Base-by-base conservation (phyloP, 2,113 vertebrate genomes). In the Nannobrachium achirus region DNA sequence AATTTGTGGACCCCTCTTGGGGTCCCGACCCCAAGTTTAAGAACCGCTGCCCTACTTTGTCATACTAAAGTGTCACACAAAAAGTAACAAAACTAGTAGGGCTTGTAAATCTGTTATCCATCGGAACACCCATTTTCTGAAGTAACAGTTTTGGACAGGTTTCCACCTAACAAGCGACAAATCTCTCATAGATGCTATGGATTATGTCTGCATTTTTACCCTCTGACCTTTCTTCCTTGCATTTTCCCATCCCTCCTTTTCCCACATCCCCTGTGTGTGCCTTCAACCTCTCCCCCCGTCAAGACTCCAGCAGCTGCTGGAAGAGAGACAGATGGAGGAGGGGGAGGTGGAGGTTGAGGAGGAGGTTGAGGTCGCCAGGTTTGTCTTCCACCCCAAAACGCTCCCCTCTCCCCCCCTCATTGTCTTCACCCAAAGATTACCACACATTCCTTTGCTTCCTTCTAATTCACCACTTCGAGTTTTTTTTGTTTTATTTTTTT, bases 281-380 rank as follows among this genome's bases (percentile, higher is more conserved):
- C 87, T 92, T 92, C 89, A 91, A 91, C 87, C 92, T 90, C 93
- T 75, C 42, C 59, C 56, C 71, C 79, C 72, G 6, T 75, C 94
- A 96, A 98, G 96, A 95, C 96, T 99, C 91, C 95, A 96, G 94
- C 95, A 92, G 92, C 94, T 95, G 94, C 95, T 96, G 94, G 95
- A 95, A 89, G 95, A 97, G 93, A 95, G 91, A 78, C 94, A 94
- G 86, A 95, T 91, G 94, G 95, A 95, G 93, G 95, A 96, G 71
- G 74, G 73, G 74, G 81, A 84, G 89, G 87, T 89, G 76, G 82
- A 68, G 84, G 85, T 77, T 15, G 62, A 76, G 82, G 82, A 87
- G 76, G 89, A 89, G 84, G 86, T 88, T 73, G 89, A 87, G 83
- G 89, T 87, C 39, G 77, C 60, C 89, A 93, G 92, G 92, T 93